Evolutionary conservation across 1,140 invertebrate species (phyloP), one percentile per base, ranked within the genome.

Genomic region (Melanaphis sacchari): DNA sequence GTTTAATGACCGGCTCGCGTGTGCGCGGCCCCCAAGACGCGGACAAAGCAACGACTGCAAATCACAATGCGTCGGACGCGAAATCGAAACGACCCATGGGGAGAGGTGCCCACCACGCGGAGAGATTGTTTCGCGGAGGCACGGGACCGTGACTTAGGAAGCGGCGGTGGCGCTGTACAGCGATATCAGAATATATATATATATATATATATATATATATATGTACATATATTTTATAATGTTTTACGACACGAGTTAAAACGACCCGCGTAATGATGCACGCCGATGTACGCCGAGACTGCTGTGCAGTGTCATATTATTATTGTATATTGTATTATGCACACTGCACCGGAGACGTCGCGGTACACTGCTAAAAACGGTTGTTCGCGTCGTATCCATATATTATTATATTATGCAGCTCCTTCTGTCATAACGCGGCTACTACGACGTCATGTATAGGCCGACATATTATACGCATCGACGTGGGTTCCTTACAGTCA

Each of bases 21-120:
- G 31, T 52, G n/a, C n/a, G 31, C n/a, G 43, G 22, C 21, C 46
- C 26, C 46, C 21, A 24, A 76, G 38, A 91, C 40, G 52, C 91
- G 38, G 40, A 82, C 49, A 92, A 82, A 91, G 40, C 59, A n/a
- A 5, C 15, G 46, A 52, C 43, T 41, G 91, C 24, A 92, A 92
- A 92, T 81, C 91, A 81, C 91, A 49, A 92, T 38, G 91, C n/a
- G 43, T 84, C n/a, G 31, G 38, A 54, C 88, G 41, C 31, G 49
- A 36, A 76, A 76, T 38, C 76, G 76, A 82, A 82, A 40, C 87
- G 46, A 21, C 15, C 46, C 15, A 18, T 11, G 22, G 24, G 49
- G 36, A 31, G 40, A 43, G 90, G 38, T 36, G 52, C 38, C 49
- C 38, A 6, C 21, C 38, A 36, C 26, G 76, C 21, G 76, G 36